Conservation (phyloP, 1,140 invertebrate genomes). For the Drosophila elegans region DNA sequence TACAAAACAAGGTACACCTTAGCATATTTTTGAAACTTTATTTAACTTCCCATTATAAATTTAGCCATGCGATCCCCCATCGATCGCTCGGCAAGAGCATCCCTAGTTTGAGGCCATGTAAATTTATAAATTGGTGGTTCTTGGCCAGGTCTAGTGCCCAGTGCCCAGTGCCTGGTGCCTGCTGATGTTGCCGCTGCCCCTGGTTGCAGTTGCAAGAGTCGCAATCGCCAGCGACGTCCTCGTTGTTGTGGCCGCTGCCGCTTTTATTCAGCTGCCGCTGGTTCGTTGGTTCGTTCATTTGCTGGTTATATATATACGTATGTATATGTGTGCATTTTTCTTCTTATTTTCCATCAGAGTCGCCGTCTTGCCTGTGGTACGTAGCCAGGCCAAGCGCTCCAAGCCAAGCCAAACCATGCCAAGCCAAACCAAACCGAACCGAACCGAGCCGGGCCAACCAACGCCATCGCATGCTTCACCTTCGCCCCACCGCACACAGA, state of each 20-base stretch:
- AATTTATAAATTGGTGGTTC: constrained; percentile 20
- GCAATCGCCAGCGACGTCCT: constrained; percentile 40
- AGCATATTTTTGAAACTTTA: neutral
- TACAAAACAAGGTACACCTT: neutral
- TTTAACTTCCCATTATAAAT: neutral
- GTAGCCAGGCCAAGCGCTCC: constrained; percentile 49
- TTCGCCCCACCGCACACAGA: constrained; percentile 71
- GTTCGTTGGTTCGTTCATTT: constrained; percentile 66
- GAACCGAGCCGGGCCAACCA: constrained; percentile 50
- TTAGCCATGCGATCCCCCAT: neutral
- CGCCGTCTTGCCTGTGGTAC: constrained; percentile 66
- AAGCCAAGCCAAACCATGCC: constrained; percentile 42
- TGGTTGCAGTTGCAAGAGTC: constrained; percentile 71
- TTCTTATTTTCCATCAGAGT: constrained; percentile 51
- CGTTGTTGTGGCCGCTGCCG: constrained; percentile 46
- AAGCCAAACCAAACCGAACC: constrained; percentile 49
- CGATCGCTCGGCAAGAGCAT: constrained; percentile 33
- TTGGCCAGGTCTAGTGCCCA: constrained; percentile 41
- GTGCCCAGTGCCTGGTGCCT: constrained; percentile 17
- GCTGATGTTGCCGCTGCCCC: constrained; percentile 49
- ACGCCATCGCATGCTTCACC: constrained; percentile 79
- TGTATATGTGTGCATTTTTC: constrained; percentile 13
- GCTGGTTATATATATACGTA: constrained; percentile 53
- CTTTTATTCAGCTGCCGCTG: constrained; percentile 70
- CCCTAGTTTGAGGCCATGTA: neutral